Base-by-base conservation (phyloP, 1,140 invertebrate genomes). In the Venustaconcha ellipsiformis region DNA sequence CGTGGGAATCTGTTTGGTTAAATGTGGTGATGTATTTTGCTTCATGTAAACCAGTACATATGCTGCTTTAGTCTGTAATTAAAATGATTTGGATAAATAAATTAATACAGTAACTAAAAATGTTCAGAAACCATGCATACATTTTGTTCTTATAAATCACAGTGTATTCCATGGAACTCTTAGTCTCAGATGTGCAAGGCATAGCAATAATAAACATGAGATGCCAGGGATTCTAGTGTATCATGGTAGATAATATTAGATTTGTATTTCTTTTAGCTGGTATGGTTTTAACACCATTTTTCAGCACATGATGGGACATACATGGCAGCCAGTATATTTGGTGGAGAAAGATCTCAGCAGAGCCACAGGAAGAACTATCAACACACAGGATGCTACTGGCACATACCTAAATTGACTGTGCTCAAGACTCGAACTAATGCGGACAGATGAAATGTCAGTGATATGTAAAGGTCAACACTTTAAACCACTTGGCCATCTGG, bases 11-110 rank as follows among this genome's bases (percentile, higher is more conserved):
- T 23, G 57, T 64, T 48, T n/a, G 13, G 68, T n/a, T 14, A 55
- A 23, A 14, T 65, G 14, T 37, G 71, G 57, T 26, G 62, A 48
- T 55, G 71, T 57, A 18, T 85, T 84, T 63, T 88, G 77, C 55
- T 84, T 82, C 71, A 91, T 86, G 80, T 92, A 92, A 58, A 92
- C 91, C 37, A 92, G 78, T 0, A 92, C 91, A 82, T 92, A 92
- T 0, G 90, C 91, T 67, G 89, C 89, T 80, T 91, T 92, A 20
- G 91, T 89, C 90, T 91, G 83, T 17, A 85, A 84, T 70, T 55
- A 77, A 78, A 72, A 81, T 66, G 64, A 68, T 58, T 60, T 23
- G 56, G 62, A 11, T 58, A 8, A 17, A 69, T 57, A 55, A 48
- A 11, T 20, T n/a, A 23, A 20, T 67, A 60, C 8, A 17, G 0